Evolutionary conservation across 2,888 invertebrate genomes (phyloP).

Genomic region (Silvanus unidentatus): DNA sequence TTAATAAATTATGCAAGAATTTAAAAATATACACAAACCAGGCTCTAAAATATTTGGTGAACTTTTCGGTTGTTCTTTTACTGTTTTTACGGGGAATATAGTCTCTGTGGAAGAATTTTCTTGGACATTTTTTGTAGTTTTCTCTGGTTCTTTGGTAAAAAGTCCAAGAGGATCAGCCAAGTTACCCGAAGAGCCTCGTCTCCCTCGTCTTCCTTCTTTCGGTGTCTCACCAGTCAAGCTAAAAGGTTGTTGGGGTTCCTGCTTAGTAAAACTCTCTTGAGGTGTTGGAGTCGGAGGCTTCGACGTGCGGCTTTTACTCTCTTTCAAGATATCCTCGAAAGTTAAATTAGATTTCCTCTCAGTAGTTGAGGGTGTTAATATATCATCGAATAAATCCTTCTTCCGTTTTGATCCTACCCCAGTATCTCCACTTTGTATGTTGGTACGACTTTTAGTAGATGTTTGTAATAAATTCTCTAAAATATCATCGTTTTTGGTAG

Average conservation of each 20-base stretch:
- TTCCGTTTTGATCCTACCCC: constrained; percentile 22
- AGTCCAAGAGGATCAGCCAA: constrained; percentile 54
- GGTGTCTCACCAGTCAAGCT: constrained; percentile 11
- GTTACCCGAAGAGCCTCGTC: constrained; percentile 32
- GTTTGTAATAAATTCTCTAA: constrained; percentile 9
- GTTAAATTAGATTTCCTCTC: constrained; percentile 30
- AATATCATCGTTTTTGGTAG: constrained; percentile 12
- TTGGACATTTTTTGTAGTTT: constrained; percentile 11
- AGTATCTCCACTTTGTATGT: constrained; percentile 9
- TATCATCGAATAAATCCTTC: constrained; percentile 37
- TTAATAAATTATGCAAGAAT: constrained; percentile 5
- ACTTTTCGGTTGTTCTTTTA: not conserved
- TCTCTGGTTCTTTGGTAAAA: constrained; percentile 25
- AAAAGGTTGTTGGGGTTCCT: not conserved
- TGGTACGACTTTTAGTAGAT: constrained; percentile 13
- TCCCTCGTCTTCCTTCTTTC: constrained; percentile 35
- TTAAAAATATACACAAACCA: not conserved
- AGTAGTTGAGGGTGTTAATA: constrained; percentile 29
- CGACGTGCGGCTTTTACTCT: constrained; percentile 18
- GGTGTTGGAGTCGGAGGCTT: not conserved
- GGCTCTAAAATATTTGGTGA: constrained; percentile 1
- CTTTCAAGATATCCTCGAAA: constrained; percentile 39
- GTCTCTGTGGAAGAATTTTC: not conserved
- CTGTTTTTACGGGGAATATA: not conserved
- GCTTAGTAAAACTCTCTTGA: not conserved